Percentiles rank a stretch among this genome's conserved stretches.
Conservation (phyloP, 2,113 vertebrate genomes). For the Megaceryle maxima region DNA sequence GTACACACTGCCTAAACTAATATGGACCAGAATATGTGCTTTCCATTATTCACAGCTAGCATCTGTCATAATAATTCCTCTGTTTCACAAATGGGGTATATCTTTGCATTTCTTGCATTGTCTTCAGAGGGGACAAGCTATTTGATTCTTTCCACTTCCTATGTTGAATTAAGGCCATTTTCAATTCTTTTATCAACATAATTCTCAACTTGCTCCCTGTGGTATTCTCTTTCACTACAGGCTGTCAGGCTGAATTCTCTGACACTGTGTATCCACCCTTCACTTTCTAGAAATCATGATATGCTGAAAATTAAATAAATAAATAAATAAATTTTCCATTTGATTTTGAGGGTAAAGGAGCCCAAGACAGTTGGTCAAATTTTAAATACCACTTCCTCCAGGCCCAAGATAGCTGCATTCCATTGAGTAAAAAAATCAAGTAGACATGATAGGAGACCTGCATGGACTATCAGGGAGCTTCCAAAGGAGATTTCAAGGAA, state of each 20-base stretch:
- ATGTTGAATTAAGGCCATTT: constrained; percentile 18
- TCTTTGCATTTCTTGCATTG: constrained; percentile 12
- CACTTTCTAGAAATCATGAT: neutral
- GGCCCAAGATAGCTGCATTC: too few species aligned
- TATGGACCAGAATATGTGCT: neutral
- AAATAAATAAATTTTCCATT: neutral
- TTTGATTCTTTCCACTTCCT: neutral
- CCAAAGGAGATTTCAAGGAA: too few species aligned
- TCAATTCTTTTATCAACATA: neutral
- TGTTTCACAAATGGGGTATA: neutral
- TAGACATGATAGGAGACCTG: too few species aligned
- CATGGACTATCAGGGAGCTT: too few species aligned
- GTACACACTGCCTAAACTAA: neutral
- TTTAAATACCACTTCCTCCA: too few species aligned
- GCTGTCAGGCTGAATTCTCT: neutral
- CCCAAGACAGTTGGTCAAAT: too few species aligned
- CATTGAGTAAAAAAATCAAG: too few species aligned
- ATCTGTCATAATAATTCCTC: constrained; percentile 24
- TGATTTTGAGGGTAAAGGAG: too few species aligned
- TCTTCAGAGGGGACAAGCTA: neutral
- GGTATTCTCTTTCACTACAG: neutral
- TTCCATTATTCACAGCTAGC: neutral
- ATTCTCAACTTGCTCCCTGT: neutral
- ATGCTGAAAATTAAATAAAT: neutral
- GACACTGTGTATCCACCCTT: neutral